A percentile compares a stretch with the other conserved stretches of the same genome.
phyloP scores from a whole-genome alignment of 2,797 vertebrate genomes.

The Ctenosaura bakeri region DNA sequence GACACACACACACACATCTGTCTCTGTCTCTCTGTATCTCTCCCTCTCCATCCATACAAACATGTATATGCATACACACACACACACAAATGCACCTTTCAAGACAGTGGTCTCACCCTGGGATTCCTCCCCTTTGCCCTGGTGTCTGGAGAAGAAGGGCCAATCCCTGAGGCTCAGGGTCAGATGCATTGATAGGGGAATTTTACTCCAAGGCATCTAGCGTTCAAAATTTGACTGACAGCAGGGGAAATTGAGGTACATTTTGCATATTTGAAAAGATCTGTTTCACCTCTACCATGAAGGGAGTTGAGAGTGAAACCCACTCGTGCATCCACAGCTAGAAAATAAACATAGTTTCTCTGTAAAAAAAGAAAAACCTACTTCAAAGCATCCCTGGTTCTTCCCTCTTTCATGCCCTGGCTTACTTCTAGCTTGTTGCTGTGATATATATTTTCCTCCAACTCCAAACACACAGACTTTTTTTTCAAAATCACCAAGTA shows the following conservation, averaged over 20 bases:
- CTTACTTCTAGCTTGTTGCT: conserved; percentile 70
- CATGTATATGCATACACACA: no score
- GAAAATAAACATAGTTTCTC: conserved; percentile 60
- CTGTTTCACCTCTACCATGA: neutral
- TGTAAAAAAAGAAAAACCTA: conserved; percentile 5
- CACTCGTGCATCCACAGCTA: neutral
- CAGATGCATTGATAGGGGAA: no score
- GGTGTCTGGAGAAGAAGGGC: no score
- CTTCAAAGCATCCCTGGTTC: conserved; percentile 60
- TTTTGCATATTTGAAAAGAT: neutral
- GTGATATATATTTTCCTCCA: conserved; percentile 47
- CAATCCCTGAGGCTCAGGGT: no score
- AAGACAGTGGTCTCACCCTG: no score
- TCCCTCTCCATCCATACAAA: no score
- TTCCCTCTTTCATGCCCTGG: conserved; percentile 58
- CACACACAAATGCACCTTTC: no score
- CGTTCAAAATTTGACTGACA: neutral
- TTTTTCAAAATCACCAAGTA: conserved; percentile 72
- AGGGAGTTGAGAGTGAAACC: neutral
- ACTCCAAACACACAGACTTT: conserved; percentile 52
- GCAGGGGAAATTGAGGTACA: neutral
- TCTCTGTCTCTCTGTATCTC: no score
- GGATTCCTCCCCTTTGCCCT: no score
- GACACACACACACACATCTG: no score
- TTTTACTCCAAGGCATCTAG: neutral